Base-by-base conservation (phyloP, 2,113 vertebrate genomes). In the Bubo bubo region DNA sequence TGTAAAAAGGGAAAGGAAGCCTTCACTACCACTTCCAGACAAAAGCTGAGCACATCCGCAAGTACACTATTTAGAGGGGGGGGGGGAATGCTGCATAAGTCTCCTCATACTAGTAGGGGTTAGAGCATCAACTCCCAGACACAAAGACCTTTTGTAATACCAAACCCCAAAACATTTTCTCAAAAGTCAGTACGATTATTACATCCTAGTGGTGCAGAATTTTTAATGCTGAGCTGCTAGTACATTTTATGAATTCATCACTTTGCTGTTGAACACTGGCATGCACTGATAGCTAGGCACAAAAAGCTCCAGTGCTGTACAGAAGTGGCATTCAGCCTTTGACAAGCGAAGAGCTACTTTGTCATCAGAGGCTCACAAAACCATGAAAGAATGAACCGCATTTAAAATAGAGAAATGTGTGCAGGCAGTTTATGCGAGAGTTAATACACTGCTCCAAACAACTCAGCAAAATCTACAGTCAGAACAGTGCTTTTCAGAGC, bases 281-380 rank as follows among this genome's bases (percentile, higher is more conserved):
- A 95, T 86, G 95, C 95, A 95, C 96, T 95, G 97, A 97, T 97
- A 97, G 96, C 93, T 66, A 96, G 91, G 86, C 95, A 96, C 91
- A 97, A 95, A 95, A 93, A 96, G 91, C 95, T 91, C 94, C 86
- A 93, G 95, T 47, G 9, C 89, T 73, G 89, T 93, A 97, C 95
- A 97, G 95, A 97, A 94, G 96, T 97, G 97, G 96, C 95, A 97
- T 97, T 97, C 96, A 95, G 97, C 95, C 94, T 95, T 91, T 95
- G 96, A 97, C 95, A 94, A 91, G 91, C 62, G 32, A 95, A 90
- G 97, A 96, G 95, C 96, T 96, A 96, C 94, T 94, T 96, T 95
- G 97, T 95, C 95, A 97, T 96, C 94, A 91, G 80, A 91, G 94
- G 86, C 95, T 96, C 97, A 95, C 93, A 97, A 97, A 97, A 37